Percentiles rank a stretch among this genome's conserved stretches.
Conservation (phyloP, 2,797 vertebrate species). For the Podarcis siculus region DNA sequence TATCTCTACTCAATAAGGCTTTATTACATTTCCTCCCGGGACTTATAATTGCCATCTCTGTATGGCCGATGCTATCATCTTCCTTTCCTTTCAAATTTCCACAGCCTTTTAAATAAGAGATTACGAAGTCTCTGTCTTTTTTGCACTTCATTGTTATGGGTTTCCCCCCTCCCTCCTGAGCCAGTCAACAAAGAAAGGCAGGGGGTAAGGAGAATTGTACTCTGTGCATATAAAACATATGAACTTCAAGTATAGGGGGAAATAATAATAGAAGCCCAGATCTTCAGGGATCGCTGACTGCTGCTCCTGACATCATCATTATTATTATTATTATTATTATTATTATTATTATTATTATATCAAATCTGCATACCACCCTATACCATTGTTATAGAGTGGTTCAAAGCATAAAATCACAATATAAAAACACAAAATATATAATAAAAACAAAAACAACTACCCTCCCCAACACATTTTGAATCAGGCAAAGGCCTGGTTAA, state of each 20-base stretch:
- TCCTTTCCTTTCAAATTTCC: conserved; percentile 76
- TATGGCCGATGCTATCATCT: conserved; percentile 58
- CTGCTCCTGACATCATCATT: fast-evolving
- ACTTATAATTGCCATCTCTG: conserved; percentile 68
- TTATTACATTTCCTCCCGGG: conserved; percentile 73
- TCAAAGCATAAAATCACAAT: no score
- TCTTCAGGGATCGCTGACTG: not conserved
- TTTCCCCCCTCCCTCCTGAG: conserved; percentile 53
- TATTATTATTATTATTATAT: no score
- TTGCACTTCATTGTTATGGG: conserved; percentile 61
- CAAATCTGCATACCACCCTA: no score
- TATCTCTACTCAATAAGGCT: conserved; percentile 62
- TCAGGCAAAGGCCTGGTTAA: no score
- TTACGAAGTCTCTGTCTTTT: conserved; percentile 65
- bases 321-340: no score
- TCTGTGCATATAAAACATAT: not conserved
- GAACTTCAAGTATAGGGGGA: conserved; percentile 55
- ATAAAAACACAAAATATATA: no score
- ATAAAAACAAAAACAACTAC: no score
- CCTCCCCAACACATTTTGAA: no score
- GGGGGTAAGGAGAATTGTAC: conserved; percentile 5
- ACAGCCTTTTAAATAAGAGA: conserved; percentile 61
- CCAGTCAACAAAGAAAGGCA: conserved; percentile 47
- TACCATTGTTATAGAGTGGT: no score
- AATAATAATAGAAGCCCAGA: conserved; percentile 12